phyloP scores from a whole-genome alignment of 2,113 vertebrate species.

The Monopterus albus region DNA sequence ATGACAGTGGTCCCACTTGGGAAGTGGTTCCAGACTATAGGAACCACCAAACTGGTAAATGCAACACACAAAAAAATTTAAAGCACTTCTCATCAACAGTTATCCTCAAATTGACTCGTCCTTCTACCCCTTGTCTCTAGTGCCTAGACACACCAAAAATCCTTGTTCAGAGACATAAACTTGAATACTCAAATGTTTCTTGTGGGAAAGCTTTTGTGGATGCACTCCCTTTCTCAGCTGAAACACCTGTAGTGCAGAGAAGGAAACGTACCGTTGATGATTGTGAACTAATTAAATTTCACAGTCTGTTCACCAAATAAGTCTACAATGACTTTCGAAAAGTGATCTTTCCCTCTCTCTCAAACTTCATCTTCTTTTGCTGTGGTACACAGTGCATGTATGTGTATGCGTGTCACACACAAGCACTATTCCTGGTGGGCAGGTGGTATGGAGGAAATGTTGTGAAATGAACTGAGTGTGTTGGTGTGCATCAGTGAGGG shows the following conservation, averaged over 20 bases:
- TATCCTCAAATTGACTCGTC: constrained; percentile 22
- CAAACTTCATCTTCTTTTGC: constrained; percentile 22
- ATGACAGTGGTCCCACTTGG: constrained; percentile 19
- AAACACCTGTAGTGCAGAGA: constrained; percentile 56
- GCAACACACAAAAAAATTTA: no score
- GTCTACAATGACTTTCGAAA: constrained; percentile 39
- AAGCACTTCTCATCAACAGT: constrained; percentile 39
- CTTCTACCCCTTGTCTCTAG: constrained; percentile 14
- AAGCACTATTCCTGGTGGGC: constrained; percentile 23
- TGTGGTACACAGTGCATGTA: not conserved
- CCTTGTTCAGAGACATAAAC: constrained; percentile 60
- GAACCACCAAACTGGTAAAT: constrained; percentile 5
- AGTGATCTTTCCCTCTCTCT: constrained; percentile 31
- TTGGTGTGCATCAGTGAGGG: constrained; percentile 10
- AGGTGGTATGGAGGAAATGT: constrained; percentile 55
- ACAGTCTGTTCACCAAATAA: constrained; percentile 64
- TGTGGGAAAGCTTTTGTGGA: constrained; percentile 67
- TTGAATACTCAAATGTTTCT: constrained; percentile 66
- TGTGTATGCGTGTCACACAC: not conserved
- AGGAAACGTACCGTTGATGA: constrained; percentile 59
- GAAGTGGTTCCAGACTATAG: constrained; percentile 23
- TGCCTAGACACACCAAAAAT: constrained; percentile 41
- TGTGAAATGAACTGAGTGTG: constrained; percentile 20
- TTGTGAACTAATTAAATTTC: constrained; percentile 70
- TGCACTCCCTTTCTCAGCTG: constrained; percentile 61